phyloP scores from a whole-genome alignment of 23 tunicate genomes.

The Oikopleura dioica region DNA sequence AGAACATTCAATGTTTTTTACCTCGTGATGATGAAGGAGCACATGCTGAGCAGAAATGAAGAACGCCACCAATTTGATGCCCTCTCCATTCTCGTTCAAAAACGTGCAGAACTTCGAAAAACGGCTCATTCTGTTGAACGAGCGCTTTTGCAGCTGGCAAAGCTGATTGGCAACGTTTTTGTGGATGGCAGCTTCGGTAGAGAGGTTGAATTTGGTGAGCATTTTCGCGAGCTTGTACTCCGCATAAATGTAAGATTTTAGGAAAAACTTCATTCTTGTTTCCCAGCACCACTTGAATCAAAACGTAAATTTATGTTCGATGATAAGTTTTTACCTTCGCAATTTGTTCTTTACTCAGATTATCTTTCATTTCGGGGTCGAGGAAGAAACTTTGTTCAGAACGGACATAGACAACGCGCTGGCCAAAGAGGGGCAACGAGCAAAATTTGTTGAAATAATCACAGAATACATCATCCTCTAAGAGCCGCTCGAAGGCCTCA shows the following conservation, averaged over 20 bases:
- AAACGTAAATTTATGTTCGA: too few species aligned
- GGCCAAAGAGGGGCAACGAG: conserved; percentile 71
- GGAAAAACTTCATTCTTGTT: not conserved
- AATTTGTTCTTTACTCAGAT: not conserved
- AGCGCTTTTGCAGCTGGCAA: not conserved
- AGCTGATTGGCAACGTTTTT: not conserved
- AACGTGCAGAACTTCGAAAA: not conserved
- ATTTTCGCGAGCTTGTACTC: not conserved
- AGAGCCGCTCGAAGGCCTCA: not conserved
- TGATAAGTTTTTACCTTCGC: too few species aligned
- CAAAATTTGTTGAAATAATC: conserved; percentile 84
- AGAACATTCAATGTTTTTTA: too few species aligned
- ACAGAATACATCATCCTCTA: conserved; percentile 20
- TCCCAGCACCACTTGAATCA: not conserved
- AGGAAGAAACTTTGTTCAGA: conserved; percentile 16
- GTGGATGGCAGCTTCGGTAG: not conserved
- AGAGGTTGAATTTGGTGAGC: not conserved
- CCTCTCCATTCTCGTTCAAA: not conserved
- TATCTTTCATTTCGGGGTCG: conserved; percentile 25
- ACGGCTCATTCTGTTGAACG: not conserved
- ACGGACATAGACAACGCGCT: conserved; percentile 20
- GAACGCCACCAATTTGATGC: not conserved
- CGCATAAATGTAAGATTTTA: not conserved
- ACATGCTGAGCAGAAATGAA: not conserved
- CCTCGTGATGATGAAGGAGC: not conserved